Conservation (phyloP, 2,888 invertebrate species). For the Dynastes tityus region DNA sequence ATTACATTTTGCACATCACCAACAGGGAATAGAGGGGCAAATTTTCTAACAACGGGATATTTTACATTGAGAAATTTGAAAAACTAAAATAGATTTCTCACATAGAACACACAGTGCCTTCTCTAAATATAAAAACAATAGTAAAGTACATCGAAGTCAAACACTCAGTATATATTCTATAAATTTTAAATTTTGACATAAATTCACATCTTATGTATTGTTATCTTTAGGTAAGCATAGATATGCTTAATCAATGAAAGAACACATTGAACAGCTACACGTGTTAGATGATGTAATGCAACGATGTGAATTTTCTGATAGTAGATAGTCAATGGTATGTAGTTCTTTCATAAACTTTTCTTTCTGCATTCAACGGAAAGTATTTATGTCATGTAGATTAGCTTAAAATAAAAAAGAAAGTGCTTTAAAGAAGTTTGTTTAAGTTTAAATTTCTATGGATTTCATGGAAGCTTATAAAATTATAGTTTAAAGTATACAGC, state of each 20-base stretch:
- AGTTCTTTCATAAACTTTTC: conserved; percentile 4
- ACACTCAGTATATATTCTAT: conserved; percentile 42
- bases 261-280: conserved; percentile 31
- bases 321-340: conserved; percentile 15
- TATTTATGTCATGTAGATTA: too few relatives aligned
- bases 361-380: too few relatives aligned
- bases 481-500: neutral
- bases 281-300: conserved; percentile 23
- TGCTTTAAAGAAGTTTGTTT: conserved; percentile 2
- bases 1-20: too few relatives aligned
- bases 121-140: conserved; percentile 10
- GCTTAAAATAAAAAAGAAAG: too few relatives aligned
- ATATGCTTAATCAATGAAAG: conserved; percentile 29
- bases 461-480: neutral
- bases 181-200: conserved; percentile 28
- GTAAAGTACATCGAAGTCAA: conserved; percentile 36
- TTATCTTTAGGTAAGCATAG: conserved; percentile 20
- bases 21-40: neutral
- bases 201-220: conserved; percentile 25
- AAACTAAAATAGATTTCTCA: conserved; percentile 9
- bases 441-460: neutral
- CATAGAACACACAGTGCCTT: conserved; percentile 15
- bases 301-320: conserved; percentile 31
- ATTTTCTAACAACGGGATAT: neutral
- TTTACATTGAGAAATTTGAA: conserved; percentile 6